Evolutionary conservation across 1,140 invertebrate genomes (phyloP).

Genomic region (Ridgeia piscesae): DNA sequence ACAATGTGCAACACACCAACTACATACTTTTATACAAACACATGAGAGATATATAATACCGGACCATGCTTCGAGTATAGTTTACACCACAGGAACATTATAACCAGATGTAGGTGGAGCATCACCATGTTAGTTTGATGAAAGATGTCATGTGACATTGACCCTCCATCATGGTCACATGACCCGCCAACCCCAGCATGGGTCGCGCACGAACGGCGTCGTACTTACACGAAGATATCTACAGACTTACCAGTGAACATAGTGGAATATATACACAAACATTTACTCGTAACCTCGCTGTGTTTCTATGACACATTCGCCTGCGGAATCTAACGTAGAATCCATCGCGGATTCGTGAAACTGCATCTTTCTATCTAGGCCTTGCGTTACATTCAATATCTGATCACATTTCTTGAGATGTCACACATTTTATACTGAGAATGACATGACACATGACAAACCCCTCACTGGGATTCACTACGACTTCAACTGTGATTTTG

Average conservation of each 20-base stretch:
- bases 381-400: not conserved
- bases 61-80: not conserved
- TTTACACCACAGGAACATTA: not conserved
- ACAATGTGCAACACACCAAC: not conserved
- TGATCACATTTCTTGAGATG: not conserved
- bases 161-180: not conserved
- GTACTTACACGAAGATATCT: not conserved
- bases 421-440: not conserved
- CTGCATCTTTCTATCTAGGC: not conserved
- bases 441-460: not conserved
- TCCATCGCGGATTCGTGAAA: not conserved
- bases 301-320: not conserved
- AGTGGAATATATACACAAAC: not conserved
- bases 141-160: not conserved
- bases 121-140: not conserved
- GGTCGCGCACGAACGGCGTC: not conserved
- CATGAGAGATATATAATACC: not conserved
- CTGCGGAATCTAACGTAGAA: too few relatives aligned
- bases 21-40: not conserved
- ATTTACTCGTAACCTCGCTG: not conserved
- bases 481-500: too few relatives aligned
- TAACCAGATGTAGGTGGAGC: not conserved
- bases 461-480: not conserved
- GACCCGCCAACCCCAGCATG: not conserved
- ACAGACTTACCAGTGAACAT: not conserved